Evolutionary conservation across 2,113 vertebrate species (phyloP), one percentile per base, ranked within the genome.

Genomic region (Seriola dumerili): DNA sequence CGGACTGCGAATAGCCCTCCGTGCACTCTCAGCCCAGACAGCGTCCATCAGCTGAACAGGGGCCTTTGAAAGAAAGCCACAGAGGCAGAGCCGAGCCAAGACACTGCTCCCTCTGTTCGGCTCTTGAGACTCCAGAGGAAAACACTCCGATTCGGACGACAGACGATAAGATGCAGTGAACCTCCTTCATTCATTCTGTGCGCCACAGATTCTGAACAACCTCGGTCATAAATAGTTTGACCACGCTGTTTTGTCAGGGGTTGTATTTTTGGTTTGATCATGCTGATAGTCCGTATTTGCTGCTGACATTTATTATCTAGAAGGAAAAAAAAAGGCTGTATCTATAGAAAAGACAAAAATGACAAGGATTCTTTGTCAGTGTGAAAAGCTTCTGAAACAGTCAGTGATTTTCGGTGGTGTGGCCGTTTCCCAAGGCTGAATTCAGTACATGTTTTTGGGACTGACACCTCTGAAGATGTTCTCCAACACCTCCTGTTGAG

Each of bases 51-150:
- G 85, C 65, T 76, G 21, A 89, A 83, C 91, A 72, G 76, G 77
- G 72, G 81, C 74, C 88, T 81, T 86, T 91, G 85, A 92, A 54
- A 77, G 83, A 86, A 84, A 3, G 70, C 85, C 87, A 89, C 84
- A 71, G 77, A 81, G 59, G 70, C 90, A 10, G 76, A 72, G 84
- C 55, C 0, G 2, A 61, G 78, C 71, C 2, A 4, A 86, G 70
- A 93, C 93, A 92, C 89, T 90, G 86, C 68, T 64, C n/a, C 36
- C 88, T 93, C 88, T 94, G 91, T 93, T 87, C n/a, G n/a, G 74
- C 86, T 81, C 85, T 85, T 1, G 2, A 82, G 86, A 67, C 85
- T 70, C 74, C 4, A 32, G 76, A 74, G 73, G 83, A 76, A 86
- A 88, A 81, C 69, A 80, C 74, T 9, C 76, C 87, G 88, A 85